phyloP scores from a whole-genome alignment of 1,140 invertebrate genomes.

The Magallana angulata region DNA sequence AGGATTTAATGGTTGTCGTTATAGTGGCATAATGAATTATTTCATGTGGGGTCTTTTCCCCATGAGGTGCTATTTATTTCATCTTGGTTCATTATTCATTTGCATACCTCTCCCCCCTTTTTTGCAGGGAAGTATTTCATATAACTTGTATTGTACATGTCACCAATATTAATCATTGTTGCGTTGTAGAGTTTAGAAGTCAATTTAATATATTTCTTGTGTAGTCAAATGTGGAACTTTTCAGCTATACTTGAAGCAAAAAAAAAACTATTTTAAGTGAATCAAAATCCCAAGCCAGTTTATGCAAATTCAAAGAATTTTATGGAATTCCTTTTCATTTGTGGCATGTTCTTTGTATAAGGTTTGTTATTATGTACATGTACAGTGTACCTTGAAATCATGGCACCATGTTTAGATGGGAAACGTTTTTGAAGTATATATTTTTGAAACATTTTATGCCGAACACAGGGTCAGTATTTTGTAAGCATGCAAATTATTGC shows the following conservation, averaged over 20 bases:
- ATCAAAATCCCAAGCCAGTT: too few relatives aligned
- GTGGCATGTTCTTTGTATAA: too few relatives aligned
- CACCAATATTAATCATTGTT: not conserved
- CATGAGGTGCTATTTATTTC: constrained; percentile 28
- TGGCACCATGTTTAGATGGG: not conserved
- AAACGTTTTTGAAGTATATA: not conserved
- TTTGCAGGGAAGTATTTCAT: constrained; percentile 6
- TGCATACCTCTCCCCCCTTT: not conserved
- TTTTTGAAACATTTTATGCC: not conserved
- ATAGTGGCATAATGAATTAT: not conserved
- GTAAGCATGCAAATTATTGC: not conserved
- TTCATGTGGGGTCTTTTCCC: not conserved
- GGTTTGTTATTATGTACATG: too few relatives aligned
- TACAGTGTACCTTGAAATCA: not conserved
- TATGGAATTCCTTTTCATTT: too few relatives aligned
- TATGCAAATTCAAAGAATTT: too few relatives aligned
- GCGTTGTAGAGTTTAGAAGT: constrained; percentile 1
- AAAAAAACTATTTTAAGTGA: too few relatives aligned
- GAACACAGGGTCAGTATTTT: not conserved
- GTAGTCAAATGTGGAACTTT: constrained; percentile 10
- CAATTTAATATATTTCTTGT: not conserved
- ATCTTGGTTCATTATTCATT: not conserved
- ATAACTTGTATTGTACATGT: not conserved
- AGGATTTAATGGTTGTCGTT: constrained; percentile 22
- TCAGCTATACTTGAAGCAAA: not conserved